phyloP scores from a whole-genome alignment of 2,113 vertebrate species.

The Atrichornis clamosus region DNA sequence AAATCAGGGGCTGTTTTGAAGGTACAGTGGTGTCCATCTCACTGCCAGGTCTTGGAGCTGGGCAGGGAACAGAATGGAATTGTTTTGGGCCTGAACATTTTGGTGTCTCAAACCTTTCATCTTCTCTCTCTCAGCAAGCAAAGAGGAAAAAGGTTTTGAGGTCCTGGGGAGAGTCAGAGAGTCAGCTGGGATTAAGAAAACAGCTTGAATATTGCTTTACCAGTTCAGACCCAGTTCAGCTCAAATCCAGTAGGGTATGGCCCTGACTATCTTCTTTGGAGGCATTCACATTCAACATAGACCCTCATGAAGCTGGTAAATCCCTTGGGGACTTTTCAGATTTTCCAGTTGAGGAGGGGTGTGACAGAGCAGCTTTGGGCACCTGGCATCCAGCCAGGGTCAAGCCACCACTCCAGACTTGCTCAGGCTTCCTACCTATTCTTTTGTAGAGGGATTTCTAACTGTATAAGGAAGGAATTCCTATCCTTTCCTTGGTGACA shows the following conservation, averaged over 20 bases:
- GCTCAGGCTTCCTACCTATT: background rate
- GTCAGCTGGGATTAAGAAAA: background rate
- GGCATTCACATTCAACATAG: background rate
- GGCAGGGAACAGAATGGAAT: background rate
- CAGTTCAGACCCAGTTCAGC: background rate
- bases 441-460: background rate
- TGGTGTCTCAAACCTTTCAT: background rate
- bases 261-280: background rate
- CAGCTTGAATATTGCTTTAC: background rate
- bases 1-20: background rate
- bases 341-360: background rate
- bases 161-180: background rate
- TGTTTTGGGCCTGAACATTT: background rate
- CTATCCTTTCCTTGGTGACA: background rate
- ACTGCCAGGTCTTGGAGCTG: background rate
- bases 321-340: background rate
- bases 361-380: background rate
- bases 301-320: background rate
- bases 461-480: background rate
- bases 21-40: fast-evolving
- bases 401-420: background rate
- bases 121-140: background rate
- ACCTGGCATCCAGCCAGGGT: background rate
- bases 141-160: background rate
- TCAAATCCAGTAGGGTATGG: background rate